These are phyloP conservation scores for Nineta flava DNA, from an alignment of 2,888 invertebrate species.

Conservation along the genomic window DNA sequence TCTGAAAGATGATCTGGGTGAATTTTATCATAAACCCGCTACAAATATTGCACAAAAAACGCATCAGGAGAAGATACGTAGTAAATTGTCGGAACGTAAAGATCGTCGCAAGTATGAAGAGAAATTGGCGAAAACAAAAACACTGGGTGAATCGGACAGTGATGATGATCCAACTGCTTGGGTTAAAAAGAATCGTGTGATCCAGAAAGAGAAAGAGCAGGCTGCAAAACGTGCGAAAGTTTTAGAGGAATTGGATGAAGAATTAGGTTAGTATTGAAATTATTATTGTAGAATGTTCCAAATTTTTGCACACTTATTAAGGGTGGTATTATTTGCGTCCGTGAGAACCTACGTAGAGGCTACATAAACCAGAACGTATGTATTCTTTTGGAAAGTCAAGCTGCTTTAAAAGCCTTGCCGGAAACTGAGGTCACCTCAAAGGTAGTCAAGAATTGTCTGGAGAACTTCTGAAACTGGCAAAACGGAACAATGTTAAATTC, in stretches of 20 bases:
- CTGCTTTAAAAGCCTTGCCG: no score
- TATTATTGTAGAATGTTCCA: no score
- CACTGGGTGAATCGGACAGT: conserved; percentile 56
- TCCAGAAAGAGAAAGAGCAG: conserved; percentile 62
- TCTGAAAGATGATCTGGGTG: conserved; percentile 43
- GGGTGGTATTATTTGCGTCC: no score
- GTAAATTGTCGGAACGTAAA: conserved; percentile 58
- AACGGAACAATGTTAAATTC: no score
- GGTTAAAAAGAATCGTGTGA: conserved; percentile 65
- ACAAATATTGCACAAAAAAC: conserved; percentile 56
- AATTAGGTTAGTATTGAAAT: conserved; percentile 52
- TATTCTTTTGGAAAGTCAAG: no score
- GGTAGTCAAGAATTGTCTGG: no score
- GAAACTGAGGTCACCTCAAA: no score
- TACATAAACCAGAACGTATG: no score
- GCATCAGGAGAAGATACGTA: conserved; percentile 64
- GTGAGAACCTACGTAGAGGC: no score
- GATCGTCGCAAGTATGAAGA: conserved; percentile 65
- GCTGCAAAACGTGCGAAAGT: conserved; percentile 78
- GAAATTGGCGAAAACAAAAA: conserved; percentile 40
- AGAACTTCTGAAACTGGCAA: no score
- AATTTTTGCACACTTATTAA: no score
- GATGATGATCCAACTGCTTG: conserved; percentile 64
- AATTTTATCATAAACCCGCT: conserved; percentile 78
- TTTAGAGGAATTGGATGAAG: conserved; percentile 88